Conservation (phyloP, 2,888 invertebrate genomes). For the Serrognathus titanus region DNA sequence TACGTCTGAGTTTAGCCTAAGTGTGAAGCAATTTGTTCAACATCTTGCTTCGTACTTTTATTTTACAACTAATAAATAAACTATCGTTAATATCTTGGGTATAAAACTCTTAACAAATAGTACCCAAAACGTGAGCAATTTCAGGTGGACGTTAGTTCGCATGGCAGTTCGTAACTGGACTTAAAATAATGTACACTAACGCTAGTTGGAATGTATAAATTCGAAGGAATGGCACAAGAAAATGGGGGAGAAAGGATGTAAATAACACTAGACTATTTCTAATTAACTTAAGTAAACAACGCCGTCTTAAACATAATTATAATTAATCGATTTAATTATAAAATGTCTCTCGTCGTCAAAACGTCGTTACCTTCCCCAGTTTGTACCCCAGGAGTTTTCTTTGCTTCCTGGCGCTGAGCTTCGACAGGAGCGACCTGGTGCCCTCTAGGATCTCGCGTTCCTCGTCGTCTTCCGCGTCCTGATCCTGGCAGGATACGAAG, state of each 20-base stretch:
- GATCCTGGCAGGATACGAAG: conserved; percentile 64
- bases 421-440: conserved; percentile 63
- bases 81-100: no score
- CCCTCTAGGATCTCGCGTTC: conserved; percentile 64
- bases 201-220: background rate
- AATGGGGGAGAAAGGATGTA: no score
- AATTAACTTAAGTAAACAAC: background rate
- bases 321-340: conserved; percentile 30
- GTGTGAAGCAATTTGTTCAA: no score
- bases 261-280: no score
- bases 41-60: no score
- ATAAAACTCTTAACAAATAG: no score
- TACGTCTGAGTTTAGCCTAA: no score
- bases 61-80: no score
- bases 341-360: conserved; percentile 50
- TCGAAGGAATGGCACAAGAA: no score
- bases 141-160: no score
- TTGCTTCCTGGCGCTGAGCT: conserved; percentile 68
- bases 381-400: conserved; percentile 65
- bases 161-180: conserved; percentile 25
- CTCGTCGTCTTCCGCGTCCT: conserved; percentile 52
- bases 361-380: conserved; percentile 69
- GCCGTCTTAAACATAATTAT: conserved; percentile 26
- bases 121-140: no score
- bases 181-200: conserved; percentile 9